Evolutionary conservation across 2,797 vertebrate species (phyloP).

Genomic region (Rhadinocentrus ornatus): DNA sequence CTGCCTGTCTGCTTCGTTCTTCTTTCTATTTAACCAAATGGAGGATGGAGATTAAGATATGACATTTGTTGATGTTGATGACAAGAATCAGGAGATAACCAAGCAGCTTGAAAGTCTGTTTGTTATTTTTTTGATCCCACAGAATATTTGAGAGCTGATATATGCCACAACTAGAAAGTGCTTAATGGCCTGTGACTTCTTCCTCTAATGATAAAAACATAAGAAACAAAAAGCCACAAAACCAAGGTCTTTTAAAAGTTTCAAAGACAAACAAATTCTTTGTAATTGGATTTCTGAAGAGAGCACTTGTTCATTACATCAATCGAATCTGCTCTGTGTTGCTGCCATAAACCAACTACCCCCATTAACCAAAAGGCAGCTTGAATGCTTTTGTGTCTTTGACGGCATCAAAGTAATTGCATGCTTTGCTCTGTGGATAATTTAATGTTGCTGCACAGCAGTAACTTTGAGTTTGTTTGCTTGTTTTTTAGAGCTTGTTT

Average conservation of each 20-base stretch:
- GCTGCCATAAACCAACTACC: slow-evolving; percentile 13
- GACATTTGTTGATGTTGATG: slow-evolving; percentile 2
- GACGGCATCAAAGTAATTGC: slow-evolving; percentile 52
- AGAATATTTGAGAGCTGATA: background rate
- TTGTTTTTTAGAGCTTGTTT: background rate
- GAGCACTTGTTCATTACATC: slow-evolving; percentile 34
- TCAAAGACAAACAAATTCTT: slow-evolving; percentile 7
- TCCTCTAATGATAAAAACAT: slow-evolving; percentile 13
- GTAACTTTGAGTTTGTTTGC: slow-evolving; percentile 6
- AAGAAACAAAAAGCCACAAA: background rate
- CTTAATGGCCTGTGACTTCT: slow-evolving; percentile 1
- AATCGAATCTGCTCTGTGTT: slow-evolving; percentile 9
- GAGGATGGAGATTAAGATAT: slow-evolving; percentile 6
- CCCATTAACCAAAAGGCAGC: slow-evolving; percentile 30
- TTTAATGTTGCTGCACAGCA: slow-evolving; percentile 19
- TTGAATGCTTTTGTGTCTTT: slow-evolving; percentile 41
- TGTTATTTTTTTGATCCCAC: background rate
- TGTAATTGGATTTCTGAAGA: slow-evolving; percentile 40
- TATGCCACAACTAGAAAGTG: slow-evolving; percentile 8
- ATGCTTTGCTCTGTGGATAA: slow-evolving; percentile 33
- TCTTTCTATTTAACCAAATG: slow-evolving; percentile 6
- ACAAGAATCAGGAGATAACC: background rate
- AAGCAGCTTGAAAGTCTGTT: slow-evolving; percentile 4
- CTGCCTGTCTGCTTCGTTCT: background rate
- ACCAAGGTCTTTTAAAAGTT: background rate